Conservation (phyloP, 2,113 vertebrate species). For the Salminus brasiliensis region DNA sequence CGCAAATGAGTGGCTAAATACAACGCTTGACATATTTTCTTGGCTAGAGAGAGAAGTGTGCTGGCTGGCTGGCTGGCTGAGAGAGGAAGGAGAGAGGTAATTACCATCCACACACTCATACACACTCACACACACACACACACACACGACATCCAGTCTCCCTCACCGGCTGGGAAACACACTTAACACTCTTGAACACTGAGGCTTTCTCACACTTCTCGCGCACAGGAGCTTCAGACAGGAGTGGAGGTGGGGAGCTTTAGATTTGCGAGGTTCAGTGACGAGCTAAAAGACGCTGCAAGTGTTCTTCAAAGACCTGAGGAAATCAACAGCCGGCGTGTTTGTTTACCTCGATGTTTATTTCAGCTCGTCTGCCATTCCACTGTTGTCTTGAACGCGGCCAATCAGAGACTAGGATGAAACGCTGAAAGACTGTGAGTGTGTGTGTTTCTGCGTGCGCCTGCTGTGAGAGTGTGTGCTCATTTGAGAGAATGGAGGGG, state of each 20-base stretch:
- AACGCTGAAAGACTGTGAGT: background rate
- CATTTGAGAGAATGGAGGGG: background rate
- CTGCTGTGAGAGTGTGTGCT: slow-evolving; percentile 39
- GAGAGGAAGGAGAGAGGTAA: slow-evolving; percentile 30
- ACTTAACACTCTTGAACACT: slow-evolving; percentile 6
- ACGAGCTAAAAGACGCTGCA: background rate
- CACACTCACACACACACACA: background rate
- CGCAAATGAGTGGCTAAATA: slow-evolving; percentile 60
- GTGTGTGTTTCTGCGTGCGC: too few relatives aligned
- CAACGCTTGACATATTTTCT: slow-evolving; percentile 53
- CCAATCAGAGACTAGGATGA: background rate
- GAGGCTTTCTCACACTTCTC: background rate
- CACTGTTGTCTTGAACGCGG: background rate
- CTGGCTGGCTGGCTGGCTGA: too few relatives aligned
- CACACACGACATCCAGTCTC: slow-evolving; percentile 1
- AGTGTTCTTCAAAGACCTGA: background rate
- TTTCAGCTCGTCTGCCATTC: background rate
- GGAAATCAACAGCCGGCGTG: background rate
- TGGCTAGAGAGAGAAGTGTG: slow-evolving; percentile 22
- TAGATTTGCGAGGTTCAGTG: background rate
- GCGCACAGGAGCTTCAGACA: background rate
- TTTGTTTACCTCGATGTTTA: background rate
- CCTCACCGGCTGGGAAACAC: slow-evolving; percentile 46
- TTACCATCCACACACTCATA: slow-evolving; percentile 26
- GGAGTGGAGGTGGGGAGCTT: background rate